Evolutionary conservation across 2,888 invertebrate species (phyloP).

Genomic region (Ophioninae sp.): DNA sequence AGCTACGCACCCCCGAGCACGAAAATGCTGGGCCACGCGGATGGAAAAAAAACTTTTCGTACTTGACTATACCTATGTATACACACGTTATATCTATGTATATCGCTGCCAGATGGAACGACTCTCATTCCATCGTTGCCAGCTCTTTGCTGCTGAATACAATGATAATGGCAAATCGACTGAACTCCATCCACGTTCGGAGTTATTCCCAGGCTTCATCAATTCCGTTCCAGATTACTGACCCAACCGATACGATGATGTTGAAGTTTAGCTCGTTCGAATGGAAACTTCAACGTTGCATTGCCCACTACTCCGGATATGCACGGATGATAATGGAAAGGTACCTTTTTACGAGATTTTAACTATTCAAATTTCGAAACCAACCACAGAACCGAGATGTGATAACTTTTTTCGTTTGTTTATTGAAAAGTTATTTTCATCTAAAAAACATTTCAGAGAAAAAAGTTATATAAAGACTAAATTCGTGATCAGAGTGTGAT

Average conservation of each 20-base stretch:
- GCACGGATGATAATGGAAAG: not conserved
- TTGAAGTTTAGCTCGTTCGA: not conserved
- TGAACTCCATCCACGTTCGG: conserved; percentile 43
- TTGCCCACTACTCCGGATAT: not conserved
- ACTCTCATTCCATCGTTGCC: conserved; percentile 32
- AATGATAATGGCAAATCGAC: conserved; percentile 58
- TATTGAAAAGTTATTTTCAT: not conserved
- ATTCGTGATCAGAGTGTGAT: not conserved
- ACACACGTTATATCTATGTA: not conserved
- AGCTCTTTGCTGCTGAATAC: conserved; percentile 41
- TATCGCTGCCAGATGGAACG: not conserved
- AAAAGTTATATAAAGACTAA: not conserved
- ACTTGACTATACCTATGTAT: conserved; percentile 27
- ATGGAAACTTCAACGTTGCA: too few relatives aligned
- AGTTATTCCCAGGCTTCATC: conserved; percentile 53
- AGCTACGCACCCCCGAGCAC: conserved; percentile 24
- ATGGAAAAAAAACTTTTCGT: conserved; percentile 36
- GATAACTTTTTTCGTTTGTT: too few relatives aligned
- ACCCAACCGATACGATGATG: conserved; percentile 39
- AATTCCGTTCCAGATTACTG: conserved; percentile 57
- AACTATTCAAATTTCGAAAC: too few relatives aligned
- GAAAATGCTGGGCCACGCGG: conserved; percentile 23
- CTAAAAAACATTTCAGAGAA: not conserved
- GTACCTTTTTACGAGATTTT: too few relatives aligned
- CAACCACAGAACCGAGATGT: too few relatives aligned